A percentile compares a stretch with the other conserved stretches of the same genome.
phyloP scores from a whole-genome alignment of 2,888 invertebrate species.

The Melipona beecheii region DNA sequence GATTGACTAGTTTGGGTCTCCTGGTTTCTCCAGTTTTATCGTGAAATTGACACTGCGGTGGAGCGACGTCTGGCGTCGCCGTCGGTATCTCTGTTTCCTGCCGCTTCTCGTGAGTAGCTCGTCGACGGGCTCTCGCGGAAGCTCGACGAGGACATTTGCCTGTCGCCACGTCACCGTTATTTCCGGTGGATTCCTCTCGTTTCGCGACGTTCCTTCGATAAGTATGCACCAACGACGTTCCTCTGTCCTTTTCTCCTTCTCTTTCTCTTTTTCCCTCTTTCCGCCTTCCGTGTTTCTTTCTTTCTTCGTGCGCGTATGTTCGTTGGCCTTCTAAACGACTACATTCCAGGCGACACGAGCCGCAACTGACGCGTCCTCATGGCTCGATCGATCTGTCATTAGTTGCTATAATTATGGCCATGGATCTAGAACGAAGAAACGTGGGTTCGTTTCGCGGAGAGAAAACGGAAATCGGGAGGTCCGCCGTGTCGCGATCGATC shows the following conservation, averaged over 20 bases:
- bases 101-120: constrained; percentile 47
- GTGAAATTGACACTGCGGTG: constrained; percentile 36
- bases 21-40: constrained; percentile 25
- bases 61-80: constrained; percentile 32
- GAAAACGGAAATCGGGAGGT: too few species aligned
- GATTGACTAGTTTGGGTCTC: constrained; percentile 50
- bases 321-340: constrained; percentile 41
- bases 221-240: background rate
- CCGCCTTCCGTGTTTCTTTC: background rate
- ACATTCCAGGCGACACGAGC: constrained; percentile 69
- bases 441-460: constrained; percentile 13
- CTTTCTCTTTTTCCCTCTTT: background rate
- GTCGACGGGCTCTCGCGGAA: constrained; percentile 60
- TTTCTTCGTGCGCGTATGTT: constrained; percentile 15
- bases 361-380: constrained; percentile 75
- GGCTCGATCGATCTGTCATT: constrained; percentile 68
- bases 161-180: constrained; percentile 41
- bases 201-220: constrained; percentile 19
- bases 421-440: constrained; percentile 78
- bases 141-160: constrained; percentile 67
- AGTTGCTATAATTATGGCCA: constrained; percentile 77
- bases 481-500: constrained; percentile 47
- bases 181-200: constrained; percentile 26
- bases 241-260: background rate
- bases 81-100: constrained; percentile 26